These are phyloP conservation scores for Oplegnathus fasciatus DNA, from an alignment of 2,113 vertebrate genomes.

Conservation along the genomic window DNA sequence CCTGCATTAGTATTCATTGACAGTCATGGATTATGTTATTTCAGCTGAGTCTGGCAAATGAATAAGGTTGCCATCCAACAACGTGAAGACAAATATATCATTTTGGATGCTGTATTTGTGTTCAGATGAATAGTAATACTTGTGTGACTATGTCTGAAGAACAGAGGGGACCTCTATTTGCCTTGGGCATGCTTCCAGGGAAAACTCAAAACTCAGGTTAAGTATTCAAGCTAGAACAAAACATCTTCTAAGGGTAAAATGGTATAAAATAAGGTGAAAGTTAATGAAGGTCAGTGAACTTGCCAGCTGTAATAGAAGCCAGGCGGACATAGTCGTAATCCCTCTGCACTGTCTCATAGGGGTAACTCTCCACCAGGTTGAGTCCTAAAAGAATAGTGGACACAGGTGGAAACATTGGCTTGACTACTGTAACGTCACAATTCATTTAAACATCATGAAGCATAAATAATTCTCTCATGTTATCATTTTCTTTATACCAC, in stretches of 20 bases:
- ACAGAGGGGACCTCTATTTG: slow-evolving; percentile 28
- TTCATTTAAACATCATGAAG: not conserved
- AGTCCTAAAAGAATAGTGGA: slow-evolving; percentile 82
- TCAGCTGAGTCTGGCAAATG: slow-evolving; percentile 13
- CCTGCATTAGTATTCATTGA: slow-evolving; percentile 18
- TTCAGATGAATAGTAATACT: slow-evolving; percentile 24
- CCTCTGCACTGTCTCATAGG: slow-evolving; percentile 88
- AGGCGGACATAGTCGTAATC: slow-evolving; percentile 91
- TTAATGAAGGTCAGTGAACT: slow-evolving; percentile 64
- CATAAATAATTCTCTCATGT: not conserved
- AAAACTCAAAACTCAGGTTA: slow-evolving; percentile 11
- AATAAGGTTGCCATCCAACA: slow-evolving; percentile 34
- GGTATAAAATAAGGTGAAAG: slow-evolving; percentile 40
- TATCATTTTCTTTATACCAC: slow-evolving; percentile 13
- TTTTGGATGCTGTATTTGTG: slow-evolving; percentile 36
- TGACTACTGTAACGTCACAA: slow-evolving; percentile 9
- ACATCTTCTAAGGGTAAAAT: slow-evolving; percentile 38
- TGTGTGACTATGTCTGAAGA: slow-evolving; percentile 23
- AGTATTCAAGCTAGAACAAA: not conserved
- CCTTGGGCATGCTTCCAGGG: slow-evolving; percentile 43
- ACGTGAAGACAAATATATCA: slow-evolving; percentile 16
- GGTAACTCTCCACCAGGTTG: slow-evolving; percentile 90
- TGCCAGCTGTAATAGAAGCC: slow-evolving; percentile 92
- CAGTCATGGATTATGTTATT: slow-evolving; percentile 12
- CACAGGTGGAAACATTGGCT: slow-evolving; percentile 10